Base-by-base conservation (phyloP, 2,797 vertebrate species). In the Microctenopoma lineatum region DNA sequence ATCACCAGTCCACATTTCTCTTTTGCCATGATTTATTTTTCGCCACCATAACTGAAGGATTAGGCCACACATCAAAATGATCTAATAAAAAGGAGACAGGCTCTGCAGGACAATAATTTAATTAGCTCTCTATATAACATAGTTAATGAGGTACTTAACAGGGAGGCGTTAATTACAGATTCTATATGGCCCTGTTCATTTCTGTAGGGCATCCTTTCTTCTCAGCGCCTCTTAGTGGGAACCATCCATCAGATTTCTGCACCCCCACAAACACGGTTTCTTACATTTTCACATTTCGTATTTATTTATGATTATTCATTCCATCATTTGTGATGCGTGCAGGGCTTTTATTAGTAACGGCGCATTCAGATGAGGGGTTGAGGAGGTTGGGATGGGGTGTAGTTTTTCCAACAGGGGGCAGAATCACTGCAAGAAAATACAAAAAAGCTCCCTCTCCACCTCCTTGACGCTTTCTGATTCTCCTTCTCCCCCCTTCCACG, bases 391-490 rank as follows among this genome's bases (percentile, higher is more conserved):
- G 36, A 6, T 2, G 5, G 26, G 46, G 13, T 11, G 36, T 1
- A 51, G 15, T 27, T 70, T 64, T 84, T 85, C 86, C 88, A 85
- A 89, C 79, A 92, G 89, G 87, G 90, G 91, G 92, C 90, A 91
- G 79, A 90, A 75, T 89, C 79, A 77, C 81, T 83, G 60, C 62
- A 64, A 41, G 71, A 70, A 59, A 21, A 45, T 45, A 57, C 26
- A 42, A n/a, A 45, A 45, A 27, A 41, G 34, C 50, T 32, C 32
- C 32, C 12, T 36, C 42, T 34, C 29, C 15, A 21, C 16, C 21
- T 21, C 39, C 29, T 39, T 14, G 1, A 59, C 59, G 16, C 16
- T 45, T 45, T 11, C 45, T 18, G 16, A n/a, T 45, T 18, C 56
- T 10, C 1, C 9, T 5, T n/a, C 12, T 15, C 36, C 26, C 32